Base-by-base conservation (phyloP, 2,888 invertebrate genomes). In the Hedychridium roseum region DNA sequence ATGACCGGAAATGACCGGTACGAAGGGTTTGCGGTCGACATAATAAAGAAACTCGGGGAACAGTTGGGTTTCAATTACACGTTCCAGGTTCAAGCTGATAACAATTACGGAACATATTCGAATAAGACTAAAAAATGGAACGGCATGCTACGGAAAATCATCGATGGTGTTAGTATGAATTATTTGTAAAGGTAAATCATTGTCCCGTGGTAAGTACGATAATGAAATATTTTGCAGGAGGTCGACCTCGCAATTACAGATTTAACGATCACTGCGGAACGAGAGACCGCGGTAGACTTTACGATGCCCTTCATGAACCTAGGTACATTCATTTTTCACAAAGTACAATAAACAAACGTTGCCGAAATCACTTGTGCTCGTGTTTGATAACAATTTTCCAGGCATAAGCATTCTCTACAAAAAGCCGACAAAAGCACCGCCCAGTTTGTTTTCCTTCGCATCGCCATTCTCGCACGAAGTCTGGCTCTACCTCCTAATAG, bases 241-340 rank as follows among this genome's bases (percentile, higher is more conserved):
- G 94, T 90, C 27, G 92, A 96, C 81, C 85, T 97, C 72, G 96
- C 92, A 1, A 93, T 97, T 39, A 94, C 94, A 2, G 96, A 97
- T 74, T 82, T 97, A 63, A 91, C 91, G 4, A 89, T 92, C 68
- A 96, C 96, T 5, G 88, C 95, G 34, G 88, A 90, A 55, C 84
- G 97, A 23, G 93, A 95, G 75, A 86, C 85, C 68, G 93, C 89
- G 11, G 94, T 94, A 0, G 96, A 97, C 79, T 97, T 97, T 71
- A 96, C 96, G 0, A 92, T 92, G 80, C 97, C 97, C 0, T 97
- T 96, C 73, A 94, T 97, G 91, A 94, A 93, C 77, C 83, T 97
- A 59, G 88, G 86, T 85, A 74, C 16, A 23, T 51, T 43, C 15
- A 23, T 9, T 26, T 5, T 14, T n/a, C n/a, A n/a, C n/a, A n/a